Percentiles rank a stretch among this genome's conserved stretches.
Conservation (phyloP, 2,797 vertebrate species). For the Perdix hodgsoniae region DNA sequence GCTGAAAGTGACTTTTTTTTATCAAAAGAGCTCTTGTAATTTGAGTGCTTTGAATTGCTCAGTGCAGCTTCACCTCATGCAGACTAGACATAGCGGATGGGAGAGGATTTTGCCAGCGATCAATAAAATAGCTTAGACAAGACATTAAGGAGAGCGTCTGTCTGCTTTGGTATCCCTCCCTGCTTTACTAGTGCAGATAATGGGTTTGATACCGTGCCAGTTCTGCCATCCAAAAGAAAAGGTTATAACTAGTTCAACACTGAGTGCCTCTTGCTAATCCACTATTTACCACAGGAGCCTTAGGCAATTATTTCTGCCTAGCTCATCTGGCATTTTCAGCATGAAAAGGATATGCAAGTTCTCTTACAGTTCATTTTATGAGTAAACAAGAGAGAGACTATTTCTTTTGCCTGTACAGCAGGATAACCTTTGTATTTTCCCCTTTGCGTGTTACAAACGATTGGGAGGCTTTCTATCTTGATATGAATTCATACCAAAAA, state of each 20-base stretch:
- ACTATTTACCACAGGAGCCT: constrained; percentile 30
- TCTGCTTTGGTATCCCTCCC: constrained; percentile 64
- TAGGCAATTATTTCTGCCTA: constrained; percentile 40
- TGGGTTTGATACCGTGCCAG: constrained; percentile 68
- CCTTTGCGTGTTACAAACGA: neutral
- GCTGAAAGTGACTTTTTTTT: constrained; percentile 3
- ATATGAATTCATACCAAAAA: neutral
- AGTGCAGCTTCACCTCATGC: neutral
- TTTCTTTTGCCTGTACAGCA: neutral
- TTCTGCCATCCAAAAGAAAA: constrained; percentile 52
- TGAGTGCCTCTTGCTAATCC: constrained; percentile 48
- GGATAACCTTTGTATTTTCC: neutral
- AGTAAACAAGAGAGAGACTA: neutral
- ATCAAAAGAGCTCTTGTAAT: constrained; percentile 6
- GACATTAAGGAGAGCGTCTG: constrained; percentile 44
- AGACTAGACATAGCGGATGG: constrained; percentile 45
- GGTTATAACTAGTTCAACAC: constrained; percentile 24
- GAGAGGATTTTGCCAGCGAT: constrained; percentile 61
- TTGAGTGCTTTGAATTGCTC: constrained; percentile 29
- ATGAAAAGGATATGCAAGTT: neutral
- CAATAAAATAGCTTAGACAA: constrained; percentile 64
- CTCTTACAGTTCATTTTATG: neutral
- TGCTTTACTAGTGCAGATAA: constrained; percentile 56
- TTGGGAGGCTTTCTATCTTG: neutral
- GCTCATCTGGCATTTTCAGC: neutral